Base-by-base conservation (phyloP, 2,113 vertebrate species). In the Alces alces region DNA sequence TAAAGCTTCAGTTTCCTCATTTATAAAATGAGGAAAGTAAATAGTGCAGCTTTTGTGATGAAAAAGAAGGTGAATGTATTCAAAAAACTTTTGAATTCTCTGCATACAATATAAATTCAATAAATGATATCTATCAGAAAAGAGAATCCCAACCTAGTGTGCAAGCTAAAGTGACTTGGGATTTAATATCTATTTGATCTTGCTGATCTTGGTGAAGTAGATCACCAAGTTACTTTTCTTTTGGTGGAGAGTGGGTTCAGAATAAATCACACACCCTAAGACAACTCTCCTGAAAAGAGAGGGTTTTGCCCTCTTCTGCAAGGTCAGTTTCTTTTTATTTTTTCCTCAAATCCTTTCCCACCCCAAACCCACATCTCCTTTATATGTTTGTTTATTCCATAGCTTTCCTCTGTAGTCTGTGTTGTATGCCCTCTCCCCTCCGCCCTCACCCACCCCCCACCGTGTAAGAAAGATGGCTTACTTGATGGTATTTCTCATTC, bases 401-500 rank as follows among this genome's bases (percentile, higher is more conserved):
- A 70, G 58, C 16, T 73, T 97, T 98, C 96, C 97, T 98, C 95
- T 94, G 27, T 54, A 89, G 66, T 97, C 95, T 98, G 43, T 57
- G 57, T 92, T 73, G 64, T 64, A 54, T 96, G 45, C 79, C 36
- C 87, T 79, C 97, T 94, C 98, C 60, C 93, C n/a, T 6, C 52
- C 54, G 12, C 47, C 47, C 47, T 50, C 47, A 50, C 47, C 12
- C 12, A 50, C 47, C 12, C 47, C 47, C 12, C 13, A 50, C 47
- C 13, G 13, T 88, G 95, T 82, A 97, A 98, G 90, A 97, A 89
- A 84, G 27, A 97, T 66, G 57, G n/a, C 92, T 97, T 98, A 96
- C 93, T 97, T 98, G 95, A 96, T 95, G 93, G 82, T 0, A 0
- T 97, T 98, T 98, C 95, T 98, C 91, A 96, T 98, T 86, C 88